A percentile compares a stretch with the other conserved stretches of the same genome.
Evolutionary conservation across 2,888 invertebrate genomes (phyloP).

Genomic region (Cyaniris semiargus): DNA sequence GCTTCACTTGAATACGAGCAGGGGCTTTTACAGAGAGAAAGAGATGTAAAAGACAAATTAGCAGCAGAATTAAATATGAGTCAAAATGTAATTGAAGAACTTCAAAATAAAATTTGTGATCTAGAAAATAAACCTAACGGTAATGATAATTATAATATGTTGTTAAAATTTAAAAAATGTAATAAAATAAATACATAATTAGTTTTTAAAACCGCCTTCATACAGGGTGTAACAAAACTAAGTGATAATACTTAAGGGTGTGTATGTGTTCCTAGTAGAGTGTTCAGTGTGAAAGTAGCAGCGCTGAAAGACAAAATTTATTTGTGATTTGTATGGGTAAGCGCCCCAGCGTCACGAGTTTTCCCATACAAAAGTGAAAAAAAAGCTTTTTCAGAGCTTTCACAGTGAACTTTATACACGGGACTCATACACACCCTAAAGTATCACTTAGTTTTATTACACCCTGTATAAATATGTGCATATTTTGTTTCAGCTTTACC

Average conservation of each 20-base stretch:
- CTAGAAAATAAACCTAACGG: constrained; percentile 65
- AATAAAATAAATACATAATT: background rate
- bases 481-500: constrained; percentile 57
- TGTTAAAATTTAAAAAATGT: background rate
- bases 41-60: constrained; percentile 50
- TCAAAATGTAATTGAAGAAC: constrained; percentile 53
- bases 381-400: too few species aligned
- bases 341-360: too few species aligned
- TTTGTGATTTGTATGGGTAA: too few species aligned
- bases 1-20: constrained; percentile 54
- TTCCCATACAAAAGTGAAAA: too few species aligned
- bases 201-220: background rate
- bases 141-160: constrained; percentile 37
- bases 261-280: too few species aligned
- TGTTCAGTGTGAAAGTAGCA: too few species aligned
- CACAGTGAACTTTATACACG: too few species aligned
- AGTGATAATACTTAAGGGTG: too few species aligned
- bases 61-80: constrained; percentile 53
- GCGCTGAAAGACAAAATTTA: too few species aligned
- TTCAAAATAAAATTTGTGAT: constrained; percentile 59
- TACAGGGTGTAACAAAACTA: too few species aligned
- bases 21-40: constrained; percentile 50
- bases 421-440: too few species aligned
- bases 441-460: too few species aligned
- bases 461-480: background rate